Base-by-base conservation (phyloP, 2,113 vertebrate species). In the Rattus rattus region DNA sequence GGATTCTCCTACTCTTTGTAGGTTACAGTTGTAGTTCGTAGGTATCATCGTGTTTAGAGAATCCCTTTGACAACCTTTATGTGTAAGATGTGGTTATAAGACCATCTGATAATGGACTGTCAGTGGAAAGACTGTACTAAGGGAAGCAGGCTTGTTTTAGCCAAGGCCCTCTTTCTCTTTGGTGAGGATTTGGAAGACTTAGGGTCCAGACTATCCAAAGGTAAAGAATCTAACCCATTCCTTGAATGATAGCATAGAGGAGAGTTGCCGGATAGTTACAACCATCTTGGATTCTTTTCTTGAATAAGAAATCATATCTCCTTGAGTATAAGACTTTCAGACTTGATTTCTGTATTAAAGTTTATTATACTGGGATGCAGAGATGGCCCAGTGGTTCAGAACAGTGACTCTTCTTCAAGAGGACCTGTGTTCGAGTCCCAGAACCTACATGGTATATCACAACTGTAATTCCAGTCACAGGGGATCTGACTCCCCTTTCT, bases 331-430 rank as follows among this genome's bases (percentile, higher is more conserved):
- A 95, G 17, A 16, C 43, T 17, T 77, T 73, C 4, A 49, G 7
- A 19, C 47, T 92, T 96, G 69, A 69, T 54, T n/a, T 94, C 61
- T 86, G 16, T 89, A 93, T 94, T 92, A 12, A 92, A 95, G 80
- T 75, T 4, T 0, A 65, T 12, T 43, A 77, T 76, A 43, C 4
- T 16, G 0, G 22, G 24, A 13, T 63, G 24, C 13, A 28, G 24
- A 63, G 56, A 14, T 63, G n/a, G n/a, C 22, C 43, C 56, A 7
- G 22, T 61, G n/a, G 22, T 63, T 63, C 28, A 63, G n/a, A 83
- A 61, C 56, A 83, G 20, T 59, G 54, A 20, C 10, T 26, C 2
- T 11, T 61, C 36, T 24, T 84, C 24, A 63, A 84, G 24, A 43
- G 39, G 24, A 43, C 14, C 24, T 63, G n/a, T 0, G 39, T 84